These are phyloP conservation scores for Lucilia sericata DNA, from an alignment of 1,140 invertebrate genomes.

Conservation along the genomic window DNA sequence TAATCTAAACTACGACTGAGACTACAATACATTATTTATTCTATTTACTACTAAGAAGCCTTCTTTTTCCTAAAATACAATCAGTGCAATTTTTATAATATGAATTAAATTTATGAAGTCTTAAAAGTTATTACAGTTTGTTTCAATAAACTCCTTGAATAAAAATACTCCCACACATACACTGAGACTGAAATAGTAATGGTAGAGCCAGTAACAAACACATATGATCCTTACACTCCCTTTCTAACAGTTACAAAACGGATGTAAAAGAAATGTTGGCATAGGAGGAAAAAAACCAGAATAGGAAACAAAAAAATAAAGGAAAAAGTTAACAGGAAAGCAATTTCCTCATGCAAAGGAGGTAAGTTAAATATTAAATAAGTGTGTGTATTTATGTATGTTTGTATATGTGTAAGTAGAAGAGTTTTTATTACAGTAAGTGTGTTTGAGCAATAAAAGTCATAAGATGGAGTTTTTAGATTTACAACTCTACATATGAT, in stretches of 20 bases:
- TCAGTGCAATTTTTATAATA: constrained; percentile 31
- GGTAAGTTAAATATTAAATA: constrained; percentile 34
- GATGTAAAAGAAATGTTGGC: background rate
- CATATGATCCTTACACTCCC: background rate
- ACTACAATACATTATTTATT: background rate
- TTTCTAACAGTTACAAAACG: background rate
- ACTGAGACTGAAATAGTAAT: too few species aligned
- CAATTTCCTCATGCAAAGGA: constrained; percentile 41
- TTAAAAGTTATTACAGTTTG: background rate
- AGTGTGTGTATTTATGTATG: too few species aligned
- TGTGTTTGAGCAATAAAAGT: constrained; percentile 35
- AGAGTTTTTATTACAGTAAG: background rate
- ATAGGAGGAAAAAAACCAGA: background rate
- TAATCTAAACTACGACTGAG: background rate
- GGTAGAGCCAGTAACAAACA: background rate
- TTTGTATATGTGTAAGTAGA: too few species aligned
- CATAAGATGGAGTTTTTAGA: constrained; percentile 27
- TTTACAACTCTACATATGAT: constrained; percentile 39
- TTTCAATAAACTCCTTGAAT: background rate
- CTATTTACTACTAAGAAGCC: background rate
- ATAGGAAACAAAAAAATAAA: background rate
- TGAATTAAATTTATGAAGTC: constrained; percentile 36
- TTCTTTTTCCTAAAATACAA: constrained; percentile 8
- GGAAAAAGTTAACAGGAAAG: constrained; percentile 38
- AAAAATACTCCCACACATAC: background rate